A percentile compares a stretch with the other conserved stretches of the same genome.
Conservation (phyloP, 2,888 invertebrate genomes). For the Andrena trimmerana region DNA sequence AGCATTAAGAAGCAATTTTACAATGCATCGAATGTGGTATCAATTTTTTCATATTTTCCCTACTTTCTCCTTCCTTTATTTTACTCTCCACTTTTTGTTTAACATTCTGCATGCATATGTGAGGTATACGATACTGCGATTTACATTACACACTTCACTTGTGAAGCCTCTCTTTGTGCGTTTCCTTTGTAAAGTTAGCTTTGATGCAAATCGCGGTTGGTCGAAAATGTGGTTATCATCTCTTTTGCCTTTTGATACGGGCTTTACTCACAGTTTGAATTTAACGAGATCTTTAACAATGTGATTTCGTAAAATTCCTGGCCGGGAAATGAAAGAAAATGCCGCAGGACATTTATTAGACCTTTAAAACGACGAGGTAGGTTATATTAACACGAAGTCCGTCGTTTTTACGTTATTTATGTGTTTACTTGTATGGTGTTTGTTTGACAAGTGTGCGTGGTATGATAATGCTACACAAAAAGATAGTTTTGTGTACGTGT, state of each 20-base stretch:
- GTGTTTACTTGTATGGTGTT: too few relatives aligned
- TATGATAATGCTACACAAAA: too few relatives aligned
- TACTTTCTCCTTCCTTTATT: background rate
- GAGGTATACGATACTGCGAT: conserved; percentile 30
- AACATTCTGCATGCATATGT: conserved; percentile 1
- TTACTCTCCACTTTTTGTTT: conserved; percentile 19
- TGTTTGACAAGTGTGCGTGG: too few relatives aligned
- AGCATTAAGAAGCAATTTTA: background rate
- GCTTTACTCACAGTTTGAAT: conserved; percentile 55
- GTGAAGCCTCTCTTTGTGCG: conserved; percentile 53
- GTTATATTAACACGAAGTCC: background rate
- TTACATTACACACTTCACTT: conserved; percentile 54
- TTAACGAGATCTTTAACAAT: conserved; percentile 64
- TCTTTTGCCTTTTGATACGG: conserved; percentile 30
- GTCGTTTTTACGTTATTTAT: too few relatives aligned
- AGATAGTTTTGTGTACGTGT: too few relatives aligned
- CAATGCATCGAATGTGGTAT: conserved; percentile 11
- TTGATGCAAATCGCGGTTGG: conserved; percentile 64
- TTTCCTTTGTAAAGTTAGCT: conserved; percentile 53
- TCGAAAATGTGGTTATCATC: conserved; percentile 48
- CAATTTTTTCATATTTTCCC: background rate
- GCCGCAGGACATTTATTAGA: background rate
- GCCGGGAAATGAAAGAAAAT: background rate
- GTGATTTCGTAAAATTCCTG: conserved; percentile 39
- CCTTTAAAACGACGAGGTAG: background rate